Conservation (phyloP, 2,888 invertebrate species). For the Drosophila mercatorum region DNA sequence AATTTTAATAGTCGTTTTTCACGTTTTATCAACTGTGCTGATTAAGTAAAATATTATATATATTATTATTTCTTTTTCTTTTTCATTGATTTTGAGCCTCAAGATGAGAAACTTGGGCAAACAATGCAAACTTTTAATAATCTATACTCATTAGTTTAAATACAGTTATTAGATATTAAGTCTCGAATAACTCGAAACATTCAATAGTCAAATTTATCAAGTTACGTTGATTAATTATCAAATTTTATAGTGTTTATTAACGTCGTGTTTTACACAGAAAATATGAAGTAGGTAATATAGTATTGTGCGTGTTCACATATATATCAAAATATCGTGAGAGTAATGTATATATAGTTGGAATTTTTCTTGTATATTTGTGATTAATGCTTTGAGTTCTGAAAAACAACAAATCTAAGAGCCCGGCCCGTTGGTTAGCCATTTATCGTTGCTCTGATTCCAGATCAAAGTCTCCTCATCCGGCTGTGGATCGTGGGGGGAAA, state of each 20-base stretch:
- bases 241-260: not conserved
- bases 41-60: too few species aligned
- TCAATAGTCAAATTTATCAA: not conserved
- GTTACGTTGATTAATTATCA: not conserved
- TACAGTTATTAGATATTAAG: too few species aligned
- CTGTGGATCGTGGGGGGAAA: slow-evolving; percentile 68
- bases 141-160: too few species aligned
- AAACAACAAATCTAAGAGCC: slow-evolving; percentile 7
- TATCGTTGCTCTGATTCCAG: slow-evolving; percentile 83
- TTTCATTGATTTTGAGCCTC: too few species aligned
- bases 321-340: not conserved
- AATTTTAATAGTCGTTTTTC: too few species aligned
- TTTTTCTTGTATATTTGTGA: too few species aligned
- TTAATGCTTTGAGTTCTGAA: not conserved
- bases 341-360: not conserved
- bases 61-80: too few species aligned
- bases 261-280: not conserved
- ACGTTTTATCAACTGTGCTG: too few species aligned
- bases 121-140: too few species aligned
- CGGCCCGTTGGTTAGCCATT: slow-evolving; percentile 78
- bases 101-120: too few species aligned
- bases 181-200: too few species aligned
- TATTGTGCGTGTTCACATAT: not conserved
- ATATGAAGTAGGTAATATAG: not conserved
- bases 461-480: slow-evolving; percentile 72